Evolutionary conservation across 2,113 vertebrate species (phyloP), one percentile per base, ranked within the genome.

Genomic region (Suricata suricatta): DNA sequence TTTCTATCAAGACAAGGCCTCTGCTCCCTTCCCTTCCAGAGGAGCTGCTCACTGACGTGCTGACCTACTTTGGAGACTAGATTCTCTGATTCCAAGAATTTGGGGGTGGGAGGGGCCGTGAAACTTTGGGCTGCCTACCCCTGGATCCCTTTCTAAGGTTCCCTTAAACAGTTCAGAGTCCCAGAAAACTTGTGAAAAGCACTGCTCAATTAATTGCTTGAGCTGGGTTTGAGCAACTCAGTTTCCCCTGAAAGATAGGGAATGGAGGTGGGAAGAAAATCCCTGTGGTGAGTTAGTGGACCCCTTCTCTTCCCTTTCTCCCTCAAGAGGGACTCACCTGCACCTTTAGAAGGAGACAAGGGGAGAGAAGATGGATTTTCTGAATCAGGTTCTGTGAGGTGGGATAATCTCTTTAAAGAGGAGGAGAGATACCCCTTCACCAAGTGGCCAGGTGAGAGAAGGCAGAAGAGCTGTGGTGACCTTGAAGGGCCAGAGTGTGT

Each of bases 1-100:
- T 91, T 80, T 97, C 97, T 87, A 83, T 74, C 95, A 97, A 96
- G 95, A 97, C 90, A 92, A 96, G 97, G 97, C 96, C 74, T 97
- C 71, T 35, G 93, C 96, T 98, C 93, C 72, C 47, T 95, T 97
- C 83, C 89, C 89, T 95, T 97, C 76, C 93, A 95, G 92, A 93
- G 83, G 83, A 93, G 92, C 97, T 64, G 96, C 93, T 96, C 77
- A 76, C 95, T 92, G 93, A 68, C 7, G 69, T 60, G 93, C 89
- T 98, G 97, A 98, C 98, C 98, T 97, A 98, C 97, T 97, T 98
- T 90, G 86, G 92, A 95, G 95, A 93, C 97, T 97, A 93, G 87
- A 92, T 97, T 94, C 96, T 97, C 96, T 95, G 87, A 97, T 96
- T 98, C 95, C 92, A 97, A 97, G 98, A 98, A 96, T 96, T 92